Evolutionary conservation across 2,888 invertebrate genomes (phyloP).

Genomic region (Troides helena): DNA sequence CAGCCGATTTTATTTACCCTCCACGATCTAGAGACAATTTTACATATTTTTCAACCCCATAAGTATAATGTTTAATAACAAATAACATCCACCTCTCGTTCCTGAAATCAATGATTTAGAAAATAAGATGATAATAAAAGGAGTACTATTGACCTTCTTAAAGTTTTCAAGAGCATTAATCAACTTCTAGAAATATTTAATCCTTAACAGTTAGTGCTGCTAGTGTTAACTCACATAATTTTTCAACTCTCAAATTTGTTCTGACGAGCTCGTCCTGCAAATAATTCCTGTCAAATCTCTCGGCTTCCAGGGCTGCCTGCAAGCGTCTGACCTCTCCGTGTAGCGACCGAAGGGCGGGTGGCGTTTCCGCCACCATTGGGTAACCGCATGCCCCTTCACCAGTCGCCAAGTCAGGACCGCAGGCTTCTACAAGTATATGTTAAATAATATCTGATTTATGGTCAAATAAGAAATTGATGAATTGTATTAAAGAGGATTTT

Average conservation of each 20-base stretch:
- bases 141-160: too few relatives aligned
- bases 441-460: neutral
- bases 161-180: too few relatives aligned
- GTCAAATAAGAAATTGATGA: too few relatives aligned
- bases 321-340: slow-evolving; percentile 75
- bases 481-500: too few relatives aligned
- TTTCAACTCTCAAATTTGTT: slow-evolving; percentile 75
- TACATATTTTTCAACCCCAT: too few relatives aligned
- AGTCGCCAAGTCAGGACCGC: slow-evolving; percentile 51
- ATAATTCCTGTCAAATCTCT: slow-evolving; percentile 82
- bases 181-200: too few relatives aligned
- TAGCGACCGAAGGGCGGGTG: slow-evolving; percentile 63
- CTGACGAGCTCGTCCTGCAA: slow-evolving; percentile 80
- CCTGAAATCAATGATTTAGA: too few relatives aligned
- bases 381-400: slow-evolving; percentile 30
- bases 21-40: too few relatives aligned
- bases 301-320: slow-evolving; percentile 80
- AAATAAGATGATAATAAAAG: too few relatives aligned
- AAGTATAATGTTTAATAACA: too few relatives aligned
- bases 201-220: neutral
- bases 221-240: slow-evolving; percentile 65
- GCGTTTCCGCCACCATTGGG: slow-evolving; percentile 55
- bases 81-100: too few relatives aligned
- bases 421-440: slow-evolving; percentile 55
- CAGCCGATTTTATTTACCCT: neutral